Conservation (phyloP, 2,888 invertebrate species). For the Xestoiulus laeticollis region DNA sequence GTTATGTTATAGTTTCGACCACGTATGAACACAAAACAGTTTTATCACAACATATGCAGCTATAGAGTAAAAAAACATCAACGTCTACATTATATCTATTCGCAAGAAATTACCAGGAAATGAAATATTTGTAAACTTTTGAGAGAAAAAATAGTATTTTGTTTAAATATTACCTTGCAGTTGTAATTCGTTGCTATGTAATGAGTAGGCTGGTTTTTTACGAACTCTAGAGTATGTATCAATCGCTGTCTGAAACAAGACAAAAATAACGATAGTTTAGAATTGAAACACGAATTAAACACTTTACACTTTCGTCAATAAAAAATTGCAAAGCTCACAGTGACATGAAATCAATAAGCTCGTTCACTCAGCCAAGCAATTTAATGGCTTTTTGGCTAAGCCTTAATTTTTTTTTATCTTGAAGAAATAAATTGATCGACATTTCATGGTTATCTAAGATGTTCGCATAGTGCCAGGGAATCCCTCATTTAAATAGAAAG, state of each 20-base stretch:
- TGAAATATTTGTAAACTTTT: background rate
- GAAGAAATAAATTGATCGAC: constrained; percentile 24
- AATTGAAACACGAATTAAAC: constrained; percentile 11
- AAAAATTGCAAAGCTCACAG: background rate
- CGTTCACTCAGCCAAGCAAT: background rate
- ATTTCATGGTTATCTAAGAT: background rate
- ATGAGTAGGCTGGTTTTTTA: constrained; percentile 3
- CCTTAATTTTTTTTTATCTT: background rate
- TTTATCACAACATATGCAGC: too few relatives aligned
- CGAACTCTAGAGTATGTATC: constrained; percentile 48
- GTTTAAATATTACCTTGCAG: constrained; percentile 4
- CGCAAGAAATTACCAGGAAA: background rate
- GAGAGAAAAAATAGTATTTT: background rate
- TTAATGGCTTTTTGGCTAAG: constrained; percentile 38
- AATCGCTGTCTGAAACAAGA: constrained; percentile 1
- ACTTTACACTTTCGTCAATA: background rate
- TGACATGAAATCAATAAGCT: constrained; percentile 36
- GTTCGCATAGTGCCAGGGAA: background rate
- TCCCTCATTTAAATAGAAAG: constrained; percentile 1
- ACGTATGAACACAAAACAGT: background rate
- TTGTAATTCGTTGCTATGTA: constrained; percentile 46
- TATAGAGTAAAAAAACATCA: too few relatives aligned
- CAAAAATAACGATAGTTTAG: constrained; percentile 2
- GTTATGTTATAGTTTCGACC: background rate
- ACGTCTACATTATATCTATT: background rate